Base-by-base conservation (phyloP, 2,113 vertebrate genomes). In the Pituophis catenifer region DNA sequence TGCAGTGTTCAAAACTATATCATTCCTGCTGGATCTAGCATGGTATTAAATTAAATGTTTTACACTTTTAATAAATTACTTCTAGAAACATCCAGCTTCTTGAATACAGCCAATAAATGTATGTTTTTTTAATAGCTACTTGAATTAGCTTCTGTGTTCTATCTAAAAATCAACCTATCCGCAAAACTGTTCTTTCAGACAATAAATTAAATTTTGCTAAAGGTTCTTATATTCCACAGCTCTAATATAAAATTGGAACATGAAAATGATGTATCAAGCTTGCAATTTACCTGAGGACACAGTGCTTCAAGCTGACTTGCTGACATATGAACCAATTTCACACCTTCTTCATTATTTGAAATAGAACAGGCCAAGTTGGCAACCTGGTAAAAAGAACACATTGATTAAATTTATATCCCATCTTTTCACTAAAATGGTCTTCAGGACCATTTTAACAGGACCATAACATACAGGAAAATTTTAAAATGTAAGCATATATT, bases 331-430 rank as follows among this genome's bases (percentile, higher is more conserved):
- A 99, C 99, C 95, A 99, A 96, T 93, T 99, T 99, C 93, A 99
- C 99, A 19, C 99, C 99, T 97, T 99, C 99, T 95, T 99, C 99
- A 2, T 99, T 99, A 96, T 99, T 99, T 26, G 99, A 99, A 97
- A 99, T 99, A 88, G 99, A 99, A 95, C 99, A 99, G 85, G 99
- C 99, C 97, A 99, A 96, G 97, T 99, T 99, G 95, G 99, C 99
- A 94, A 99, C 99, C 99, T 99, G 85, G 87, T 5, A 62, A 5
- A 95, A n/a, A 55, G 19, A 23, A 5, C 89, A 94, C 33, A 81
- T 81, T 81, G 75, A 81, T 81, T 81, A 81, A 81, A 44, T 81
- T 21, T 81, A 38, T 81, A 44, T 81, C 33, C 75, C 19, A 81
- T 44, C 17, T 81, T 81, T 44, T 17, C 17, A 81, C 75, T 23